Percentiles rank a stretch among this genome's conserved stretches.
These are phyloP conservation scores for Zosterops lateralis DNA, from an alignment of 2,113 vertebrate species.

Conservation along the genomic window DNA sequence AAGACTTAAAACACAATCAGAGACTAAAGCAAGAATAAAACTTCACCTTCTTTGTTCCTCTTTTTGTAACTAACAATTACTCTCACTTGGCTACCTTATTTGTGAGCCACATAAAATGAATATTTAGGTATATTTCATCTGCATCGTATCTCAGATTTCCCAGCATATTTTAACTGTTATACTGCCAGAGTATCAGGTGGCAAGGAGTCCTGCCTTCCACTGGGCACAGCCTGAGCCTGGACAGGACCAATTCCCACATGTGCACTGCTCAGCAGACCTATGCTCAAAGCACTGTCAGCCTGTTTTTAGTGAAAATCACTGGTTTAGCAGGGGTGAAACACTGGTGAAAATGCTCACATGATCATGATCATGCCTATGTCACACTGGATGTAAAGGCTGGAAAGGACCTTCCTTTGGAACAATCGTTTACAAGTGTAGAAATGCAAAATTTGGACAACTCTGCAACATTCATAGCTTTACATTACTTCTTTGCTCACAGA, in stretches of 20 bases:
- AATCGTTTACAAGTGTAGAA: neutral
- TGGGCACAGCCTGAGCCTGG: fast-evolving
- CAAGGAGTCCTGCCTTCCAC: neutral
- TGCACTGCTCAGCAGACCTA: neutral
- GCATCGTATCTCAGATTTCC: neutral
- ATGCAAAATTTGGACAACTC: neutral
- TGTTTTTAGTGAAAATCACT: neutral
- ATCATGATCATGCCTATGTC: neutral
- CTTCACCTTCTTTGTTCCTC: fast-evolving
- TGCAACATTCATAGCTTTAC: neutral
- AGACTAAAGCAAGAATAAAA: neutral
- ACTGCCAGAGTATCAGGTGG: neutral
- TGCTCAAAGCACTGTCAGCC: neutral
- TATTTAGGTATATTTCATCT: neutral
- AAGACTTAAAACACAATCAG: neutral
- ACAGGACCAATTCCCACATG: fast-evolving
- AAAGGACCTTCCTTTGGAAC: neutral
- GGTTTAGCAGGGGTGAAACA: neutral
- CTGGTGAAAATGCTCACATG: neutral
- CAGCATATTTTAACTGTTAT: neutral
- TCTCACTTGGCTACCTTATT: neutral
- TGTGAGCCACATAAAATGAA: neutral
- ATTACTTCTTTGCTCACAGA: neutral
- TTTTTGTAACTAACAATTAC: neutral
- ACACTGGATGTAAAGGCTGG: neutral